These are phyloP conservation scores for Oreochromis spilurus DNA, from an alignment of 2,113 vertebrate genomes.

Conservation along the genomic window DNA sequence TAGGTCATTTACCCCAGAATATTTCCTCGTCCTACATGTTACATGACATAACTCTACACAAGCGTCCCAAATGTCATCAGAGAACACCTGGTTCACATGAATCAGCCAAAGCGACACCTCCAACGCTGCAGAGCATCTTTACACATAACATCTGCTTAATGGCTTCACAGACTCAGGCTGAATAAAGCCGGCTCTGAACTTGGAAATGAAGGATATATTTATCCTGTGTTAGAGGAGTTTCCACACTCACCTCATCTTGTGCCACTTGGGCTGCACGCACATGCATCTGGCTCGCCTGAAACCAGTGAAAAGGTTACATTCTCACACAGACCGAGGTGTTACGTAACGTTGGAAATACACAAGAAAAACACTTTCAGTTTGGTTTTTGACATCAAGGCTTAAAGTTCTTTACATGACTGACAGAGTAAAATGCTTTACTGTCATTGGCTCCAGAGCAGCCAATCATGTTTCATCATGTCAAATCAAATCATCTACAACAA, in stretches of 20 bases:
- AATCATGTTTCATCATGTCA: neutral
- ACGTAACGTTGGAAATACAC: neutral
- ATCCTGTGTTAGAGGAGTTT: neutral
- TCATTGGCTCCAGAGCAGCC: neutral
- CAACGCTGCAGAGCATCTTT: neutral
- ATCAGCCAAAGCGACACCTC: neutral
- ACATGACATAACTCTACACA: neutral
- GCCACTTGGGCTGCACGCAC: constrained; percentile 75
- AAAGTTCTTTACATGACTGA: neutral
- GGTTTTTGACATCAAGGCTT: neutral
- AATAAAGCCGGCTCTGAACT: neutral
- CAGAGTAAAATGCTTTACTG: neutral
- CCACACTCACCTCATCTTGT: constrained; percentile 85
- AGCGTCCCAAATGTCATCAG: neutral
- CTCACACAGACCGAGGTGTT: neutral
- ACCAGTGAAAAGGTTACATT: constrained; percentile 4
- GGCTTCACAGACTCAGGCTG: neutral
- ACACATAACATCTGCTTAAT: neutral
- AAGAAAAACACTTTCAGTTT: neutral
- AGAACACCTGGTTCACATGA: neutral
- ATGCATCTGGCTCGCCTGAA: constrained; percentile 65
- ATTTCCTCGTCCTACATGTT: neutral
- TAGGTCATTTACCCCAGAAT: neutral
- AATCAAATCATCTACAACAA: neutral
- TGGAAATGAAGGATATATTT: neutral